Evolutionary conservation across 1,140 invertebrate species (phyloP).

Genomic region (Pseudomyrmex gracilis): DNA sequence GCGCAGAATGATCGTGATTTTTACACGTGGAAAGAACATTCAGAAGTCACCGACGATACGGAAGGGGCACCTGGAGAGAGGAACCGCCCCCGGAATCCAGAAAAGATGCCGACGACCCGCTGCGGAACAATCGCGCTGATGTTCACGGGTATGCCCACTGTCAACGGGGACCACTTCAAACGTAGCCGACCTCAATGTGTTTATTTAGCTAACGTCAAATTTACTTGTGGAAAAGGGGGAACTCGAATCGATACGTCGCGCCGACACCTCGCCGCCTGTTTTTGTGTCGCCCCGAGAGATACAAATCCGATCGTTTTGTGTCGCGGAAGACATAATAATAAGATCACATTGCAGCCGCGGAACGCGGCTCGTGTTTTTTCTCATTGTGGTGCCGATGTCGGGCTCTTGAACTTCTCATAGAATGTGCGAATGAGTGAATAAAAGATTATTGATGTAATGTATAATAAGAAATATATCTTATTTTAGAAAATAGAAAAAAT

Average conservation of each 20-base stretch:
- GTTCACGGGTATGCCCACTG: constrained; percentile 76
- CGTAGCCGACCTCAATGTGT: constrained; percentile 83
- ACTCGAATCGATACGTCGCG: constrained; percentile 22
- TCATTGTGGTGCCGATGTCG: not conserved
- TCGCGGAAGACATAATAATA: not conserved
- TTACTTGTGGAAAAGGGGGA: constrained; percentile 76
- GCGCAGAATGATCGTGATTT: constrained; percentile 70
- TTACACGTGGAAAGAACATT: constrained; percentile 46
- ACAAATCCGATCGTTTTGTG: constrained; percentile 69
- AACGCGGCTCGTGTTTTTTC: constrained; percentile 66
- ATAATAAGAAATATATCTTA: no score
- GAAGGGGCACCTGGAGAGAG: constrained; percentile 30
- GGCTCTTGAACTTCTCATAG: no score
- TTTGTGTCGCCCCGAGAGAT: constrained; percentile 18
- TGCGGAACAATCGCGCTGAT: constrained; percentile 74
- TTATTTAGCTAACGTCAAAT: constrained; percentile 85
- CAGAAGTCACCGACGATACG: constrained; percentile 32
- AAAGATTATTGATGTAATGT: no score
- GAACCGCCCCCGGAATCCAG: constrained; percentile 46
- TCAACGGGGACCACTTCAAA: constrained; percentile 84
- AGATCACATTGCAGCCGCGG: constrained; percentile 28
- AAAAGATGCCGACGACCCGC: constrained; percentile 74
- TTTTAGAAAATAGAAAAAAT: no score
- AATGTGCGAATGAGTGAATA: no score
- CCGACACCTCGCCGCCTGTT: constrained; percentile 43